Evolutionary conservation across 1,140 invertebrate genomes (phyloP).

Genomic region (Coenobita brevimanus): DNA sequence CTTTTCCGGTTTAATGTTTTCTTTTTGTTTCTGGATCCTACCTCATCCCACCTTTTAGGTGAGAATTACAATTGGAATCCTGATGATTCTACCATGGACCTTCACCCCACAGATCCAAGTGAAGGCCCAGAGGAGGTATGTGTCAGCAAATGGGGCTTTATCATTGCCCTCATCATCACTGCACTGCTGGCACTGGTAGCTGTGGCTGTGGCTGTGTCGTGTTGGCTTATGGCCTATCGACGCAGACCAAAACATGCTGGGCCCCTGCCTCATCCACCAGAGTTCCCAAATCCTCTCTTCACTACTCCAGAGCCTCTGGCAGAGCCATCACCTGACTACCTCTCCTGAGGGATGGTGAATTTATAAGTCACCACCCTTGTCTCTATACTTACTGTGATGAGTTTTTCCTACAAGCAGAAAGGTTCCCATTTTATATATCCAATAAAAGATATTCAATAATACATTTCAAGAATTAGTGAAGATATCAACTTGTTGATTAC

Average conservation of each 20-base stretch:
- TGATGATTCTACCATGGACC: neutral
- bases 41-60: no score
- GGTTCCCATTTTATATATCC: neutral
- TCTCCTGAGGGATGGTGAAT: conserved; percentile 70
- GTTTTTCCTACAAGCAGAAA: neutral
- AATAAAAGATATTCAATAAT: neutral
- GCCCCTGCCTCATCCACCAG: conserved; percentile 92
- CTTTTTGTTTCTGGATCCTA: neutral
- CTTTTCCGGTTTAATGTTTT: neutral
- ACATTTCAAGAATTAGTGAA: no score
- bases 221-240: conserved; percentile 94
- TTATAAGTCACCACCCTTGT: neutral
- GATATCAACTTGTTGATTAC: no score
- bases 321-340: conserved; percentile 87
- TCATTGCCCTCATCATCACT: conserved; percentile 92
- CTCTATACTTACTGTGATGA: conserved; percentile 48
- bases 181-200: conserved; percentile 92
- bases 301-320: conserved; percentile 86
- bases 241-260: conserved; percentile 88
- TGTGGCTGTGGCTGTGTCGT: conserved; percentile 93
- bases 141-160: conserved; percentile 92
- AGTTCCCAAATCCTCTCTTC: conserved; percentile 95
- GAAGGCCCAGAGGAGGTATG: conserved; percentile 87
- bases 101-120: conserved; percentile 36
- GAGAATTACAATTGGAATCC: no score